Conservation (phyloP, 2,113 vertebrate species). For the Ceyx cyanopectus region DNA sequence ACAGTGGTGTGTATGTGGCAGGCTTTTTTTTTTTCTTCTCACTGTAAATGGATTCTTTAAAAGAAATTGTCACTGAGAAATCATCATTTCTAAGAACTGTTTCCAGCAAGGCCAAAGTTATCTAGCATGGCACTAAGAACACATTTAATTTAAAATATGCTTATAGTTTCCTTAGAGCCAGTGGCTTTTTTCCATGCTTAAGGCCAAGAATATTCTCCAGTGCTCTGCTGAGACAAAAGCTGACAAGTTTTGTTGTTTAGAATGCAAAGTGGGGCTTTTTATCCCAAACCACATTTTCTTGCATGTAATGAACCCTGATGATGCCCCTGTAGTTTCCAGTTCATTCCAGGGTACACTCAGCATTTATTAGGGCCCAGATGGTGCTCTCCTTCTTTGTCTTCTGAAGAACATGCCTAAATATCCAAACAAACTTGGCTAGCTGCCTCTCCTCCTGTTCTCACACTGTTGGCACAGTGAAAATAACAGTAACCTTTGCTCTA, state of each 20-base stretch:
- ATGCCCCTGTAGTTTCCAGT: neutral
- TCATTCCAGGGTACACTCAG: neutral
- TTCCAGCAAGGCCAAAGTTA: conserved; percentile 15
- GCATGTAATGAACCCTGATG: conserved; percentile 8
- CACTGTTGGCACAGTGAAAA: conserved; percentile 20
- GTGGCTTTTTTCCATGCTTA: conserved; percentile 49
- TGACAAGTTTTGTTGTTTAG: conserved; percentile 27
- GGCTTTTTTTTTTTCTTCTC: neutral
- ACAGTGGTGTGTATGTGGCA: neutral
- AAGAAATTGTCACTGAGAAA: neutral
- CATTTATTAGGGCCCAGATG: conserved; percentile 44
- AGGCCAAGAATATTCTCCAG: conserved; percentile 29
- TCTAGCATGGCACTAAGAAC: neutral
- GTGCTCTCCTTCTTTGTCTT: neutral
- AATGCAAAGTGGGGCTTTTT: neutral
- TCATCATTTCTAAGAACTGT: neutral
- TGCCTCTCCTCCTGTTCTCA: conserved; percentile 11
- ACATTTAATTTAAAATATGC: conserved; percentile 16
- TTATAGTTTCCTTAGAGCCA: neutral
- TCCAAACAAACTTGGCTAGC: neutral
- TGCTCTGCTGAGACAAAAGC: conserved; percentile 17
- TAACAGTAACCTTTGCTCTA: conserved; percentile 17
- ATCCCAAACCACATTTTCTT: conserved; percentile 36
- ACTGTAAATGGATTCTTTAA: neutral
- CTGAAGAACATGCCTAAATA: conserved; percentile 24